A percentile compares a stretch with the other conserved stretches of the same genome.
phyloP scores from a whole-genome alignment of 2,113 vertebrate genomes.

The Cebus imitator region DNA sequence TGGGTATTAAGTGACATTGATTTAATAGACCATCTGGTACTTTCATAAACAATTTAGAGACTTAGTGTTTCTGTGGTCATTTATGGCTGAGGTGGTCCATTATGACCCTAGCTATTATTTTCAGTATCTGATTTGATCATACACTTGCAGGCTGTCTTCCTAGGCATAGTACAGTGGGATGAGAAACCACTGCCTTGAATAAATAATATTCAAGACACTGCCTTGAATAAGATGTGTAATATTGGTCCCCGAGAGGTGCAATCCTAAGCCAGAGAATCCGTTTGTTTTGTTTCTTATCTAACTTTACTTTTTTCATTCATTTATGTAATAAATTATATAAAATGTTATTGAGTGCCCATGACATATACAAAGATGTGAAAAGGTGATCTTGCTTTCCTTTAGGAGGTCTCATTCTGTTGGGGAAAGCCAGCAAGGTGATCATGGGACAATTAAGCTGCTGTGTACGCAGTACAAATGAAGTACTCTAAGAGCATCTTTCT shows the following conservation, averaged over 20 bases:
- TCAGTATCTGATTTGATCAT: not conserved
- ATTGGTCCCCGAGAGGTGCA: not conserved
- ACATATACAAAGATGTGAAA: not conserved
- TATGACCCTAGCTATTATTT: not conserved
- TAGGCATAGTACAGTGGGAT: not conserved
- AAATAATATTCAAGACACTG: not conserved
- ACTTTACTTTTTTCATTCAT: not conserved
- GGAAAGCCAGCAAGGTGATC: not conserved
- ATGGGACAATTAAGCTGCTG: no score
- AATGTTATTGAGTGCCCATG: not conserved
- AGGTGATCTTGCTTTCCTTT: not conserved
- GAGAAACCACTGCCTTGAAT: not conserved
- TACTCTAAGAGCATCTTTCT: not conserved
- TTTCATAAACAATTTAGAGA: conserved; percentile 36
- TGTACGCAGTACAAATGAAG: not conserved
- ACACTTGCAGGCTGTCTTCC: not conserved
- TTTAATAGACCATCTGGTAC: conserved; percentile 8
- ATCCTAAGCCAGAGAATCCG: not conserved
- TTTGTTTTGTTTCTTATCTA: not conserved
- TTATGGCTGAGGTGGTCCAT: not conserved
- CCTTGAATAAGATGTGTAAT: not conserved
- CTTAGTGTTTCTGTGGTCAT: not conserved
- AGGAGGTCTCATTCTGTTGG: not conserved
- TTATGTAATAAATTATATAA: not conserved
- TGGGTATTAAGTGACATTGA: conserved; percentile 23